phyloP scores from a whole-genome alignment of 2,888 invertebrate genomes.

The Amiota communis region DNA sequence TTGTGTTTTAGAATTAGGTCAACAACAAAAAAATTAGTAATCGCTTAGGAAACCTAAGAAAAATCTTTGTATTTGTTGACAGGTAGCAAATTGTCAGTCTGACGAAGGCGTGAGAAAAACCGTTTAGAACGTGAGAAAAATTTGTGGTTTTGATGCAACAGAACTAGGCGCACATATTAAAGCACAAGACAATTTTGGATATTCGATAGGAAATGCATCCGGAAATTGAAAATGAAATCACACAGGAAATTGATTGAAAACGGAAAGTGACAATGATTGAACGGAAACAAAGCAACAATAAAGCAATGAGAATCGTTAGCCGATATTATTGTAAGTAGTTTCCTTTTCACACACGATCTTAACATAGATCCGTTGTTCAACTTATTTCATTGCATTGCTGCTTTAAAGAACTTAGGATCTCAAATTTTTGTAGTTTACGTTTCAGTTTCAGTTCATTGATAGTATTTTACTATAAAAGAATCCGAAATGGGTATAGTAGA shows the following conservation, averaged over 20 bases:
- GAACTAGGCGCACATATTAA: not conserved
- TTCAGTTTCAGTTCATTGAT: no score
- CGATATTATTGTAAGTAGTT: no score
- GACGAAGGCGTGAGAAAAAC: not conserved
- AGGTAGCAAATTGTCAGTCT: not conserved
- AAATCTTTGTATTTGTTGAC: not conserved
- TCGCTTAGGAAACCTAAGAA: not conserved
- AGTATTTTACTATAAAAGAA: no score
- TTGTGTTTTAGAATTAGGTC: not conserved
- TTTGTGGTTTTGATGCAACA: not conserved
- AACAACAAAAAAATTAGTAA: not conserved
- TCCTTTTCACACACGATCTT: not conserved
- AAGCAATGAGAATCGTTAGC: not conserved
- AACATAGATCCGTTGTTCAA: not conserved
- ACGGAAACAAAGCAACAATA: not conserved
- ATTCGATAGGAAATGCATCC: not conserved
- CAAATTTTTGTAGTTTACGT: no score
- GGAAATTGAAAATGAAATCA: not conserved
- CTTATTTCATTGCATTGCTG: no score
- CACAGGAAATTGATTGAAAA: slow-evolving; percentile 14
- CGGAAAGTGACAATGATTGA: not conserved
- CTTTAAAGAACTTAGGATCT: no score
- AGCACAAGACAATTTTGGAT: not conserved
- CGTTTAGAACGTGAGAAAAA: not conserved
- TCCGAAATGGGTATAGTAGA: not conserved